A percentile compares a stretch with the other conserved stretches of the same genome.
Evolutionary conservation across 2,113 vertebrate genomes (phyloP).

Genomic region (Bufo gargarizans): DNA sequence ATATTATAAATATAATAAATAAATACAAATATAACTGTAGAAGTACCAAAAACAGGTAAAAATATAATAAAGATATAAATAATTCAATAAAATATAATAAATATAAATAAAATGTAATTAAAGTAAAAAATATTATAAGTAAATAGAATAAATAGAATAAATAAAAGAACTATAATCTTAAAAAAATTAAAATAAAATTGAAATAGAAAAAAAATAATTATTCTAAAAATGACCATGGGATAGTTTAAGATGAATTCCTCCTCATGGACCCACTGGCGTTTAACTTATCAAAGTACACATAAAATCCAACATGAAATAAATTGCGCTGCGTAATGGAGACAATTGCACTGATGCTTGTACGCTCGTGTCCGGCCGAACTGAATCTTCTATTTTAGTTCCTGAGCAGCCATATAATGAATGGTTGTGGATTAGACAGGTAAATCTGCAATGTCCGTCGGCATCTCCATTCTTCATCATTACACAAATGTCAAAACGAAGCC

Average conservation of each 20-base stretch:
- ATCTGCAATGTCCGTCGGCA: background rate
- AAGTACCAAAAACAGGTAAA: too few relatives aligned
- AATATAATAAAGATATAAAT: too few relatives aligned
- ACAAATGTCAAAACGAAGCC: background rate
- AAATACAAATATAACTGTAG: too few relatives aligned
- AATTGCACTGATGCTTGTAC: background rate
- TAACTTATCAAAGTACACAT: background rate
- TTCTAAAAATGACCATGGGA: background rate
- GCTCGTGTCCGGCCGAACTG: background rate
- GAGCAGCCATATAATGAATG: constrained; percentile 25
- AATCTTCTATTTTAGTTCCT: background rate
- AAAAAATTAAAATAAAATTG: background rate
- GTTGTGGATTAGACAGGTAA: constrained; percentile 31
- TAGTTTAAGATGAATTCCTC: background rate
- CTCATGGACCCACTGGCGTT: background rate
- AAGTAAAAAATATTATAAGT: too few relatives aligned
- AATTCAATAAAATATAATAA: too few relatives aligned
- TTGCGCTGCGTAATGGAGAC: background rate
- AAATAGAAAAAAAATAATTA: background rate
- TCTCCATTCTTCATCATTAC: constrained; percentile 10
- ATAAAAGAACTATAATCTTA: too few relatives aligned
- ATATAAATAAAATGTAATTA: too few relatives aligned
- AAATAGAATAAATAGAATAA: too few relatives aligned
- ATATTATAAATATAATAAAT: too few relatives aligned
- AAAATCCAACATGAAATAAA: background rate